These are phyloP conservation scores for Rhogogaster chlorosoma DNA, from an alignment of 2,888 invertebrate genomes.

Conservation along the genomic window DNA sequence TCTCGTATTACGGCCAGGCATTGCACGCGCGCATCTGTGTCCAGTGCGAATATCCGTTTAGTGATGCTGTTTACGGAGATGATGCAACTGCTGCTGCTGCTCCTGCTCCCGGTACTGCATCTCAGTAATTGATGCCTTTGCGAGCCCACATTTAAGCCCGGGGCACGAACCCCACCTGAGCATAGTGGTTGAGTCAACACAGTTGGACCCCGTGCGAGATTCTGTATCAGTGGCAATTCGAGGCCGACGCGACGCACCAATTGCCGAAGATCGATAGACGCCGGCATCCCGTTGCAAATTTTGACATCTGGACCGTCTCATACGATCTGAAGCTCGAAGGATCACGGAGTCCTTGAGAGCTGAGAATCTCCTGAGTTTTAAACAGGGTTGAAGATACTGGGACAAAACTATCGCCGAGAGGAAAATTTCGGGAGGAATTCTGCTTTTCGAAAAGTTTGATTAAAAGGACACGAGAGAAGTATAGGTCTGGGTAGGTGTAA, in stretches of 20 bases:
- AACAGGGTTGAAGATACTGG: no score
- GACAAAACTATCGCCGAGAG: not conserved
- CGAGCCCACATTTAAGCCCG: conserved; percentile 20
- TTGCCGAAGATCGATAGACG: conserved; percentile 17
- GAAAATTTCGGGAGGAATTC: no score
- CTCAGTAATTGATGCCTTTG: conserved; percentile 36
- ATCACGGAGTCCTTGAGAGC: not conserved
- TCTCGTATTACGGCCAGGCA: not conserved
- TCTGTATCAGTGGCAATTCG: not conserved
- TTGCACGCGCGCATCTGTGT: conserved; percentile 18
- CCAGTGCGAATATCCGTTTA: conserved; percentile 43
- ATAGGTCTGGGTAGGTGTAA: not conserved
- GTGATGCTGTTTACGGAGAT: conserved; percentile 41
- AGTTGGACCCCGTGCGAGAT: not conserved
- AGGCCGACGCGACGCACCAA: not conserved
- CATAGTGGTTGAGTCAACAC: conserved; percentile 26
- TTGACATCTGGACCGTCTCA: not conserved
- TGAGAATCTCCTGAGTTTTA: not conserved
- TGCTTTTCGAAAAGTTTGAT: not conserved
- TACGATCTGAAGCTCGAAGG: not conserved
- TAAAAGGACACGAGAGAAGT: not conserved
- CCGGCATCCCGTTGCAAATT: not conserved
- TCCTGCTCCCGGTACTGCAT: not conserved
- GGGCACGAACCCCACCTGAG: not conserved
- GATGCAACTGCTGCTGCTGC: conserved; percentile 12